Evolutionary conservation across 2,888 invertebrate genomes (phyloP).

Genomic region (Zelleria hepariella): DNA sequence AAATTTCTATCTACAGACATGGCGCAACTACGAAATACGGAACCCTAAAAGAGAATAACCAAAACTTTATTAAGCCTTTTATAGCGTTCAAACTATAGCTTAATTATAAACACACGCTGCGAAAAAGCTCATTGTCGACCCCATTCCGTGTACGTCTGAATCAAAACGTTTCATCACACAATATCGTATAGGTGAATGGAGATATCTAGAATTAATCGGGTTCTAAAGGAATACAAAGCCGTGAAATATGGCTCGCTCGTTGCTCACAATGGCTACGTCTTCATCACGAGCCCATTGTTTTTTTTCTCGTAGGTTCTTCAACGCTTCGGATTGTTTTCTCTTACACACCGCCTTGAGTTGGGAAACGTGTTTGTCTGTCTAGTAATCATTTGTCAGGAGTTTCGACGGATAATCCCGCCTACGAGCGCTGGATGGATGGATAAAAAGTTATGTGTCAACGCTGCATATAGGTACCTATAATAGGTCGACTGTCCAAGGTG

Average conservation of each 20-base stretch:
- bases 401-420: slow-evolving; percentile 24
- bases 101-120: neutral
- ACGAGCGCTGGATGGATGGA: neutral
- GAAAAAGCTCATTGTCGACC: slow-evolving; percentile 4
- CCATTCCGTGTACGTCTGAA: neutral
- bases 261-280: slow-evolving; percentile 70
- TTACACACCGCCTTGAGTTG: slow-evolving; percentile 40
- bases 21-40: neutral
- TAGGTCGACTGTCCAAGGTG: no score
- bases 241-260: slow-evolving; percentile 69
- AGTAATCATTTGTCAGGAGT: slow-evolving; percentile 44
- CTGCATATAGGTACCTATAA: neutral
- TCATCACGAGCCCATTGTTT: slow-evolving; percentile 70
- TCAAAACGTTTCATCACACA: slow-evolving; percentile 55
- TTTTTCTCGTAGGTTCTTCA: slow-evolving; percentile 53
- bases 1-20: neutral
- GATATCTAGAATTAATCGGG: slow-evolving; percentile 71
- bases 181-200: slow-evolving; percentile 61
- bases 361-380: slow-evolving; percentile 56
- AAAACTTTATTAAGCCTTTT: no score
- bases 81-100: no score
- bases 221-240: slow-evolving; percentile 64
- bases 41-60: neutral
- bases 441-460: neutral
- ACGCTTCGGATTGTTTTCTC: slow-evolving; percentile 60